Conservation (phyloP, 2,113 vertebrate species). For the Cryptomyrus ogoouensis region DNA sequence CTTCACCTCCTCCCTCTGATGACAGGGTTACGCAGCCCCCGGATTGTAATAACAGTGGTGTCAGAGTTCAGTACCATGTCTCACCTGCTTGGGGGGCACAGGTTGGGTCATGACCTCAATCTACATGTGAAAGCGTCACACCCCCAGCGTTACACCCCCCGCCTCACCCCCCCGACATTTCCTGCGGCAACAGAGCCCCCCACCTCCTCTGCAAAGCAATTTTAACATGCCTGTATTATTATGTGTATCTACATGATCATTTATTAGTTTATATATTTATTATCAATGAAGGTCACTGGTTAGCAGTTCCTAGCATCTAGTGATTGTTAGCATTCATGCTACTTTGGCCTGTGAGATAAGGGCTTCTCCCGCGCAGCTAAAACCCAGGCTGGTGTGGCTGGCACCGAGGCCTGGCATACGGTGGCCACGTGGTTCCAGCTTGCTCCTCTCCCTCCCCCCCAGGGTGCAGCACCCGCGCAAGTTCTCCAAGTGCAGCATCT, state of each 20-base stretch:
- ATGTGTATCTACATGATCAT: background rate
- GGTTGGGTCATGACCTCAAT: slow-evolving; percentile 2
- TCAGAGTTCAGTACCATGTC: background rate
- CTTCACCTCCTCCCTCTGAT: background rate
- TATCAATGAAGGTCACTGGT: background rate
- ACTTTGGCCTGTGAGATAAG: background rate
- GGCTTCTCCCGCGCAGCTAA: background rate
- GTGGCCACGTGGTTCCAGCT: no score
- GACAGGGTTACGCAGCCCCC: background rate
- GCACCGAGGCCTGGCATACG: background rate
- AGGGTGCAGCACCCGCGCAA: slow-evolving; percentile 82
- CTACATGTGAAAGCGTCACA: slow-evolving; percentile 20
- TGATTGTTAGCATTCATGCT: background rate
- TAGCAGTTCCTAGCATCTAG: background rate
- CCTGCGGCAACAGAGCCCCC: background rate
- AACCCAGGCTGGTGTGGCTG: slow-evolving; percentile 10
- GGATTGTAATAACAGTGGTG: background rate
- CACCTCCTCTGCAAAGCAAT: background rate
- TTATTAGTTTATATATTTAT: background rate
- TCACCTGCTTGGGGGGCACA: background rate
- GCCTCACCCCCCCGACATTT: background rate
- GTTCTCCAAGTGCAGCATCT: slow-evolving; percentile 95
- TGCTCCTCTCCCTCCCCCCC: slow-evolving; percentile 22
- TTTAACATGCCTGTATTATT: background rate
- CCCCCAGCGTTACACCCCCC: no score